These are phyloP conservation scores for Atrina japonica DNA, from an alignment of 2,888 invertebrate genomes.

Conservation along the genomic window DNA sequence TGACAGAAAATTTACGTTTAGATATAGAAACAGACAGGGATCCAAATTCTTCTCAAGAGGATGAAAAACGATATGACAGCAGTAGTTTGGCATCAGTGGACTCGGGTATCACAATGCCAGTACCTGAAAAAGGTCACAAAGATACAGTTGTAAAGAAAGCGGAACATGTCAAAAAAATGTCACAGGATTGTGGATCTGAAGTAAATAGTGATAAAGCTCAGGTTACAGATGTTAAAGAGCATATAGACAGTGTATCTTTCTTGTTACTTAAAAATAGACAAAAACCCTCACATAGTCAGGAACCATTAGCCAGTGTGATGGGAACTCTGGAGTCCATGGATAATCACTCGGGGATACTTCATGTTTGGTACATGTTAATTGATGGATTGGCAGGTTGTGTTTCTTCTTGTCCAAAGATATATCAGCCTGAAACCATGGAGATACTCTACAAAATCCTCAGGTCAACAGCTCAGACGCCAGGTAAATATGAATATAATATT, in stretches of 20 bases:
- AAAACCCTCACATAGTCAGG: not conserved
- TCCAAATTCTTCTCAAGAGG: conserved; percentile 28
- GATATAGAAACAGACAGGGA: conserved; percentile 12
- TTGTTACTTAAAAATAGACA: conserved; percentile 6
- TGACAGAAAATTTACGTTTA: not conserved
- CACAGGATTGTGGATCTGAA: not conserved
- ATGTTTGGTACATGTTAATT: conserved; percentile 92
- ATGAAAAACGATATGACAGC: conserved; percentile 48
- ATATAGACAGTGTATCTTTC: conserved; percentile 10
- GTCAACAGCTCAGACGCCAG: conserved; percentile 88
- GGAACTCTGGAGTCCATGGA: conserved; percentile 70
- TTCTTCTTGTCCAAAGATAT: conserved; percentile 87
- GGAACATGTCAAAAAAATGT: not conserved
- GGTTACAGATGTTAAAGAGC: not conserved
- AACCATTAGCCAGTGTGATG: not conserved
- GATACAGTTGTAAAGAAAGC: not conserved
- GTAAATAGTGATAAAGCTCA: not conserved
- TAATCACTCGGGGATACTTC: conserved; percentile 85
- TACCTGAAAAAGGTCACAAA: not conserved
- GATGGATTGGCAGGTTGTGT: conserved; percentile 86
- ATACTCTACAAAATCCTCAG: conserved; percentile 91
- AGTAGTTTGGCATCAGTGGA: conserved; percentile 60
- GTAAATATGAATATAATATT: too few species aligned
- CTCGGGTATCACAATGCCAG: conserved; percentile 58
- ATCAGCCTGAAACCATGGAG: conserved; percentile 93